phyloP scores from a whole-genome alignment of 2,888 invertebrate species.

The Nyleta sp. region DNA sequence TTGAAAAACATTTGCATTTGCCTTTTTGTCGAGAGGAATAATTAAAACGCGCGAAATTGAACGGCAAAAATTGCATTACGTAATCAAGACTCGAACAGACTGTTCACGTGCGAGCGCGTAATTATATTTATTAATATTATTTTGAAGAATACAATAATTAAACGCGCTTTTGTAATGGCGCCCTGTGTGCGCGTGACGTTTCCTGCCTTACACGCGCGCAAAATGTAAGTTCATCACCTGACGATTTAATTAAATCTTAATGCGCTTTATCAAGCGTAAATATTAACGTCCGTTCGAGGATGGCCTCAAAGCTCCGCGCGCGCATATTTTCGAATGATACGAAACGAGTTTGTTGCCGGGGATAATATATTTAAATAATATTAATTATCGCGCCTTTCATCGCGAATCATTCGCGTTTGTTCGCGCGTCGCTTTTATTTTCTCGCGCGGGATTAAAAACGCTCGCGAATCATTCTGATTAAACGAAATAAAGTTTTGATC shows the following conservation, averaged over 20 bases:
- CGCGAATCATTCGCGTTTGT: slow-evolving; percentile 28
- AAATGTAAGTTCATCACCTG: slow-evolving; percentile 44
- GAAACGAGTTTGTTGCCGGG: neutral
- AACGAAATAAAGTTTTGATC: slow-evolving; percentile 43
- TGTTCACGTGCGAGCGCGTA: slow-evolving; percentile 8
- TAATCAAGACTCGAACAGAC: slow-evolving; percentile 16
- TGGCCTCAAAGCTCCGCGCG: slow-evolving; percentile 25
- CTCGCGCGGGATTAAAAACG: slow-evolving; percentile 19
- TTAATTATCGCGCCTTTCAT: slow-evolving; percentile 27
- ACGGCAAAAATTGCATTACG: slow-evolving; percentile 31
- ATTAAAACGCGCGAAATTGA: slow-evolving; percentile 34
- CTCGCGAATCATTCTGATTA: slow-evolving; percentile 25
- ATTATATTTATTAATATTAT: slow-evolving; percentile 47
- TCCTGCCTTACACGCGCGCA: slow-evolving; percentile 28
- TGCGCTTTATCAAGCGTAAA: slow-evolving; percentile 51
- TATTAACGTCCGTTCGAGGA: slow-evolving; percentile 40
- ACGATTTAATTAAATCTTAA: slow-evolving; percentile 57
- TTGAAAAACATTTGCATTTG: too few relatives aligned
- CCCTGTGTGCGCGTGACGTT: slow-evolving; percentile 33
- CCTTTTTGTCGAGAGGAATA: slow-evolving; percentile 6
- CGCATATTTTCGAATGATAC: slow-evolving; percentile 21
- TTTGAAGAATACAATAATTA: slow-evolving; percentile 42
- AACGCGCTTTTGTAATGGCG: slow-evolving; percentile 15
- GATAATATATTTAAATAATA: slow-evolving; percentile 36
- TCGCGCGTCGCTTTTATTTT: slow-evolving; percentile 14